Evolutionary conservation across 1,140 invertebrate species (phyloP).

Genomic region (Heliconius hermathena): DNA sequence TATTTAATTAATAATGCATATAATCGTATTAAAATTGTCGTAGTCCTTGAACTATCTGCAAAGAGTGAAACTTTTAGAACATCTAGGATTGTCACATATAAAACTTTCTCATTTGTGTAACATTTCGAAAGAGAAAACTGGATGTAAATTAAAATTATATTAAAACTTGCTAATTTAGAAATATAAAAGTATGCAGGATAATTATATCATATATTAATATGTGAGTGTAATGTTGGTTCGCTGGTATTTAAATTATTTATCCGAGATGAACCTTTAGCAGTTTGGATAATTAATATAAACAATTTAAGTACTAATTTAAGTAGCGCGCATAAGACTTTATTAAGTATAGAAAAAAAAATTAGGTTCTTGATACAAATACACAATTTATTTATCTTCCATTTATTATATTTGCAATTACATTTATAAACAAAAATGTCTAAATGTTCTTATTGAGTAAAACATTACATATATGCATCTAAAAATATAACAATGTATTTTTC

Average conservation of each 20-base stretch:
- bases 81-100: constrained; percentile 97
- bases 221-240: neutral
- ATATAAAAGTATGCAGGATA: too few species aligned
- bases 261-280: too few species aligned
- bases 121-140: constrained; percentile 79
- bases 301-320: neutral
- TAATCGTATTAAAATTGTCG: too few species aligned
- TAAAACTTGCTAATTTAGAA: too few species aligned
- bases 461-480: neutral
- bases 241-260: too few species aligned
- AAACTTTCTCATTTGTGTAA: constrained; percentile 98
- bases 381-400: neutral
- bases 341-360: neutral
- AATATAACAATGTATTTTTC: neutral
- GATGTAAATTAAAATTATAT: neutral
- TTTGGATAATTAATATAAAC: neutral
- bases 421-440: neutral
- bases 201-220: too few species aligned
- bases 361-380: neutral
- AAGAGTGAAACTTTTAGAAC: constrained; percentile 81
- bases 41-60: too few species aligned
- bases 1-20: too few species aligned
- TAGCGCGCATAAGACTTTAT: neutral
- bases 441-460: neutral
- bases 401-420: neutral